Evolutionary conservation across 2,113 vertebrate genomes (phyloP).

Genomic region (Strix uralensis): DNA sequence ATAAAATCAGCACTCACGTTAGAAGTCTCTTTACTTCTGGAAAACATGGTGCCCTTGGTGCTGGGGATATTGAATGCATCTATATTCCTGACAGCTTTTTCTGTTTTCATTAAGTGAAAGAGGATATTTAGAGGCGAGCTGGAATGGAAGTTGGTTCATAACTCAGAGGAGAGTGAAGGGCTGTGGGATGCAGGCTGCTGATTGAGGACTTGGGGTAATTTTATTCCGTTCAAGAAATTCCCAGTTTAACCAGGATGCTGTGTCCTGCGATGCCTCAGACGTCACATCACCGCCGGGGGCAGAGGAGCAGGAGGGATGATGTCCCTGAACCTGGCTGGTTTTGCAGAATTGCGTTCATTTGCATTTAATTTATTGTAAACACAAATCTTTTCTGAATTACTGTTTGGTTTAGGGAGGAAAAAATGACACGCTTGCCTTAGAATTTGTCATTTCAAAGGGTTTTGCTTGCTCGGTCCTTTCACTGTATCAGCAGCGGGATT

Average conservation of each 20-base stretch:
- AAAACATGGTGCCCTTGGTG: neutral
- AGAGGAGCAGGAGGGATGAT: neutral
- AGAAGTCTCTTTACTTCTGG: neutral
- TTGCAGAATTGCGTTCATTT: neutral
- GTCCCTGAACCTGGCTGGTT: accelerated
- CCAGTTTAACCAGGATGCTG: accelerated
- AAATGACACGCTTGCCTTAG: neutral
- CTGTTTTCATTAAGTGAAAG: neutral
- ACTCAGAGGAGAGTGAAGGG: neutral
- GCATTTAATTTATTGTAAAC: neutral
- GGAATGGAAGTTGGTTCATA: neutral
- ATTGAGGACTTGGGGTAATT: neutral
- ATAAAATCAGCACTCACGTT: neutral
- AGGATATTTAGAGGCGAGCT: neutral
- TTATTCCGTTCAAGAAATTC: neutral
- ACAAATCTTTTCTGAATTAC: neutral
- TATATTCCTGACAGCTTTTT: constrained; percentile 37
- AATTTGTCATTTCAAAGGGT: neutral
- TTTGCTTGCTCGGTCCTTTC: neutral
- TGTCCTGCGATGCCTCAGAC: accelerated
- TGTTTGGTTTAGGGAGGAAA: neutral
- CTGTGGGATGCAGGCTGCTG: neutral
- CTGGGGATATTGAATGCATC: constrained; percentile 34
- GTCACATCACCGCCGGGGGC: accelerated
- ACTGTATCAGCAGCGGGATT: neutral